Conservation (phyloP, 2,113 vertebrate genomes). For the Pollimyrus isidori region DNA sequence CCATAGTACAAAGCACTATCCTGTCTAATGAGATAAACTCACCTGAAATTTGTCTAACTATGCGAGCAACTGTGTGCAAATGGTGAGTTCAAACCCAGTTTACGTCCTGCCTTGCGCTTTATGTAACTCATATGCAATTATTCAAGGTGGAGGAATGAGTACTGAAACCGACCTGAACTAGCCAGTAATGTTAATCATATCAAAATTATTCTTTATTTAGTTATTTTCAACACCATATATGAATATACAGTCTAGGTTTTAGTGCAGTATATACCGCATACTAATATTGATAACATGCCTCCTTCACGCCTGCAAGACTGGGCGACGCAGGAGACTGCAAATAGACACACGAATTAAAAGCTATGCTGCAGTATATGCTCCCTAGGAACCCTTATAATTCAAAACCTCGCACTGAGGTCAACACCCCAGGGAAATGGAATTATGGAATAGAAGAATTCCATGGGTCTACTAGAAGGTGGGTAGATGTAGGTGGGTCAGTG, state of each 20-base stretch:
- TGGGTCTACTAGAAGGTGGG: not conserved
- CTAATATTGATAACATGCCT: not conserved
- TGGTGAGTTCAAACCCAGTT: not conserved
- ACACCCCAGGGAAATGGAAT: not conserved
- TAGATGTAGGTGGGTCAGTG: not conserved
- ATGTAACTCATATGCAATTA: not conserved
- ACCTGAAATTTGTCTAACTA: not conserved
- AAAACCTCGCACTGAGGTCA: not conserved
- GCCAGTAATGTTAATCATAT: not conserved
- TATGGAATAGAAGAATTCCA: not conserved
- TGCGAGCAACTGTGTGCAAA: not conserved
- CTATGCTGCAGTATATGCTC: not conserved
- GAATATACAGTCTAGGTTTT: not conserved
- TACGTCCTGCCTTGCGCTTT: not conserved
- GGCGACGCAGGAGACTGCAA: not conserved
- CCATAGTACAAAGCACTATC: not conserved
- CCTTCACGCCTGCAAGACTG: not conserved
- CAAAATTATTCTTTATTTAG: not conserved
- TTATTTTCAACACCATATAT: not conserved
- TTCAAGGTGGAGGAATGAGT: not conserved
- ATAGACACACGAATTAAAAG: slow-evolving; percentile 4
- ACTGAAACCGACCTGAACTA: not conserved
- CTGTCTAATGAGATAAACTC: not conserved
- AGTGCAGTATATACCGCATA: not conserved
- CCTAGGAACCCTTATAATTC: not conserved